Conservation (phyloP, 2,797 vertebrate genomes). For the Stomatorhinus walkeri region DNA sequence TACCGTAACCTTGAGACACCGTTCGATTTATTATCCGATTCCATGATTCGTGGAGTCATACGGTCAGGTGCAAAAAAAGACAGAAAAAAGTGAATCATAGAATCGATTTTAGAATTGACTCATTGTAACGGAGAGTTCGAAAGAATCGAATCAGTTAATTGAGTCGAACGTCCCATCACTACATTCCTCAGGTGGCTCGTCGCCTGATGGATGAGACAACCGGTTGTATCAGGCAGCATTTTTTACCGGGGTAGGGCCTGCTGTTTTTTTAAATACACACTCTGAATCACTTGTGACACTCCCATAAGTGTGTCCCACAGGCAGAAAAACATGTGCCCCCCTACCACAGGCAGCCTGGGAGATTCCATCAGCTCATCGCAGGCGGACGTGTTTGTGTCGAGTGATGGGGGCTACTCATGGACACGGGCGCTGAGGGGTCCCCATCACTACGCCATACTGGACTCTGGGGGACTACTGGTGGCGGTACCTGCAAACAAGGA, state of each 20-base stretch:
- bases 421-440: slow-evolving; percentile 57
- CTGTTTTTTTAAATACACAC: not conserved
- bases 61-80: no score
- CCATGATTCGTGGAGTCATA: no score
- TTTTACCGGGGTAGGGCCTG: not conserved
- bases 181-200: no score
- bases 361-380: slow-evolving; percentile 60
- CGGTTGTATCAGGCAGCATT: no score
- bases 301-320: not conserved
- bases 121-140: no score
- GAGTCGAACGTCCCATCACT: no score
- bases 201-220: no score
- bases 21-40: no score
- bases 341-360: slow-evolving; percentile 59
- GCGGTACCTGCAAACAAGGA: slow-evolving; percentile 59
- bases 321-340: not conserved
- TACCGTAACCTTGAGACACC: no score
- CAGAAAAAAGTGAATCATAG: no score
- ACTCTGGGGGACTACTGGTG: slow-evolving; percentile 68
- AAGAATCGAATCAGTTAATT: no score
- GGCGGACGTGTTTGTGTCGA: slow-evolving; percentile 67
- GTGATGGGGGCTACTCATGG: slow-evolving; percentile 70
- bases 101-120: no score
- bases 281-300: not conserved
- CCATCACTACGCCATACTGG: slow-evolving; percentile 68